These are phyloP conservation scores for Drosophila lutescens DNA, from an alignment of 2,888 invertebrate species.

Conservation along the genomic window DNA sequence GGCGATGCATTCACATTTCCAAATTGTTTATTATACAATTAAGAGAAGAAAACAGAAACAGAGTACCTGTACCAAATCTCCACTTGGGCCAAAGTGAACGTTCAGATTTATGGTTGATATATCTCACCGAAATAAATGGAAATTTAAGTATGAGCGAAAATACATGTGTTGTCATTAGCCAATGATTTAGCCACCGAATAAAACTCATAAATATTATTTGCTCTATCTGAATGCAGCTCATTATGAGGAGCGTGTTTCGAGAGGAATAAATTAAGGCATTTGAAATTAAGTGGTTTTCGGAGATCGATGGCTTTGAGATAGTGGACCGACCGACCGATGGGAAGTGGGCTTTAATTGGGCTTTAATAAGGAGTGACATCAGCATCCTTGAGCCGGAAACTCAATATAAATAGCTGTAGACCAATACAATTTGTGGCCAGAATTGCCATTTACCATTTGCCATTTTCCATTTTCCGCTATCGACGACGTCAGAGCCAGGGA, in stretches of 20 bases:
- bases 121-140: constrained; percentile 31
- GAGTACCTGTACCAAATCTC: background rate
- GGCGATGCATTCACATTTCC: constrained; percentile 46
- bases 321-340: background rate
- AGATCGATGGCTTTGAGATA: constrained; percentile 29
- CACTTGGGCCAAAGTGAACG: constrained; percentile 10
- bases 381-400: constrained; percentile 4
- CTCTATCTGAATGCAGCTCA: constrained; percentile 24
- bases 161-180: constrained; percentile 57
- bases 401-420: constrained; percentile 16
- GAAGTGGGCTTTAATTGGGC: constrained; percentile 21
- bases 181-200: constrained; percentile 59
- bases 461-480: constrained; percentile 24
- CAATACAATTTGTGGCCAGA: constrained; percentile 26
- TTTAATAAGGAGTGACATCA: constrained; percentile 14
- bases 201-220: constrained; percentile 32
- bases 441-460: constrained; percentile 41
- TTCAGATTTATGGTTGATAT: constrained; percentile 31
- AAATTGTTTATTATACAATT: constrained; percentile 58
- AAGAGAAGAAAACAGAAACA: constrained; percentile 10
- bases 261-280: constrained; percentile 20
- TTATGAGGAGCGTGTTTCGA: constrained; percentile 2
- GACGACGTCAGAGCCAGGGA: constrained; percentile 58
- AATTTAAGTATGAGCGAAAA: constrained; percentile 47
- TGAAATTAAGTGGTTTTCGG: constrained; percentile 10